These are phyloP conservation scores for Pogoniulus pusillus DNA, from an alignment of 2,797 vertebrate species.

Conservation along the genomic window DNA sequence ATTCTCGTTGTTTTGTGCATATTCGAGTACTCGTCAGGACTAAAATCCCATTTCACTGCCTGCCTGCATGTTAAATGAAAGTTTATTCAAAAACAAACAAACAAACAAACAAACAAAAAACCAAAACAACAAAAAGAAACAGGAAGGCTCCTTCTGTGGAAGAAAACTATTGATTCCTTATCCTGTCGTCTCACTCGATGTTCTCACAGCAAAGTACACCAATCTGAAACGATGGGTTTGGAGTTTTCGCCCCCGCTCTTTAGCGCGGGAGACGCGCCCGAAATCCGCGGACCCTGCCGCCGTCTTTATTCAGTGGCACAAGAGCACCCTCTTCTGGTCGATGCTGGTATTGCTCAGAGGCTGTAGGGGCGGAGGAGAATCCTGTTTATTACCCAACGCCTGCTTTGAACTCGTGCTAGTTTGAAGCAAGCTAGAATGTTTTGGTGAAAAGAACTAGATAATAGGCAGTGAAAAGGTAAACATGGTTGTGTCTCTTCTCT, in stretches of 20 bases:
- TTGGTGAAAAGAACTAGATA: no score
- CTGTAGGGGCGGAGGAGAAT: accelerated
- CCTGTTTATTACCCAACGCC: background rate
- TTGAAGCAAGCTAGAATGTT: no score
- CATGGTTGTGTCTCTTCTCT: no score
- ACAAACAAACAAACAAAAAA: no score
- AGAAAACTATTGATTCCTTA: background rate
- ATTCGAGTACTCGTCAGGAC: background rate
- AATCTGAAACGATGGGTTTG: constrained; percentile 3
- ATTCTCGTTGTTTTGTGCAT: background rate
- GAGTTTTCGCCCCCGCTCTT: background rate
- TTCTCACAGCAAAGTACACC: constrained; percentile 1
- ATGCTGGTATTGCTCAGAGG: background rate
- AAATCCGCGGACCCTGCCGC: background rate
- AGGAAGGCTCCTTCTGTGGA: background rate
- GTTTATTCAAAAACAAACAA: background rate
- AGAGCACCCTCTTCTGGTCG: constrained; percentile 72
- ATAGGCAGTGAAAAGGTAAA: no score
- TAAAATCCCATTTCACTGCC: background rate
- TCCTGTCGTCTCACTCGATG: background rate
- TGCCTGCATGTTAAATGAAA: background rate
- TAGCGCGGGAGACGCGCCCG: background rate
- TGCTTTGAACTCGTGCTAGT: background rate
- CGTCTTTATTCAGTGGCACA: constrained; percentile 22
- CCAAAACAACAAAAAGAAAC: no score